These are phyloP conservation scores for Pyrrhia umbra DNA, from an alignment of 2,888 invertebrate genomes.

Conservation along the genomic window DNA sequence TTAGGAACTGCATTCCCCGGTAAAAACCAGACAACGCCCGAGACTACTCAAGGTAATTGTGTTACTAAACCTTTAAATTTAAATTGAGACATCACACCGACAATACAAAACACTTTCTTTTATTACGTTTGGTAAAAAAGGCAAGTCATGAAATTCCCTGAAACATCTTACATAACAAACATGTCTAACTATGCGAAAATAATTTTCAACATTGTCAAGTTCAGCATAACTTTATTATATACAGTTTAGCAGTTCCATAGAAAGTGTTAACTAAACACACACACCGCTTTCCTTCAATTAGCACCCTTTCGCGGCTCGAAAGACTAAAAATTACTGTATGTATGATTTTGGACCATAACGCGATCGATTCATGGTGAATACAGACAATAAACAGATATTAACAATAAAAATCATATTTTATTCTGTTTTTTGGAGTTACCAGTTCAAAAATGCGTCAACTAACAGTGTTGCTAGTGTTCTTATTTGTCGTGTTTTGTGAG, in stretches of 20 bases:
- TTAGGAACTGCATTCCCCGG: no score
- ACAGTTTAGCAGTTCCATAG: slow-evolving; percentile 61
- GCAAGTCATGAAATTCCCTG: slow-evolving; percentile 21
- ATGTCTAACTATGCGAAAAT: slow-evolving; percentile 42
- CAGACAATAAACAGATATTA: slow-evolving; percentile 43
- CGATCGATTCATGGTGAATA: slow-evolving; percentile 36
- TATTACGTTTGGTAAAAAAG: slow-evolving; percentile 11
- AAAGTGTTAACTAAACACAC: slow-evolving; percentile 56
- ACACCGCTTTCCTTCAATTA: slow-evolving; percentile 70
- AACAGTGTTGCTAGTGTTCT: slow-evolving; percentile 61
- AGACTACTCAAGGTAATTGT: slow-evolving; percentile 4
- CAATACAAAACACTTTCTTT: slow-evolving; percentile 21
- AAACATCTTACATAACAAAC: slow-evolving; percentile 42
- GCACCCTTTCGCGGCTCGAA: slow-evolving; percentile 47
- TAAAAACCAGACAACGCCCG: not conserved
- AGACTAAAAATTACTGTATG: slow-evolving; percentile 41
- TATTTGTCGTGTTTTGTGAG: slow-evolving; percentile 64
- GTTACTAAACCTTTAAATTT: slow-evolving; percentile 9
- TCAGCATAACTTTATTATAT: slow-evolving; percentile 69
- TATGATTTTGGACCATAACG: slow-evolving; percentile 32
- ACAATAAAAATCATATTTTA: slow-evolving; percentile 1
- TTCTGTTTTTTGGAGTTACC: slow-evolving; percentile 28
- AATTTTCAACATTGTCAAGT: slow-evolving; percentile 71
- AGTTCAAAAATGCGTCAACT: slow-evolving; percentile 60
- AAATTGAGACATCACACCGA: not conserved